Base-by-base conservation (phyloP, 2,888 invertebrate genomes). In the Temnothorax unifasciatus region DNA sequence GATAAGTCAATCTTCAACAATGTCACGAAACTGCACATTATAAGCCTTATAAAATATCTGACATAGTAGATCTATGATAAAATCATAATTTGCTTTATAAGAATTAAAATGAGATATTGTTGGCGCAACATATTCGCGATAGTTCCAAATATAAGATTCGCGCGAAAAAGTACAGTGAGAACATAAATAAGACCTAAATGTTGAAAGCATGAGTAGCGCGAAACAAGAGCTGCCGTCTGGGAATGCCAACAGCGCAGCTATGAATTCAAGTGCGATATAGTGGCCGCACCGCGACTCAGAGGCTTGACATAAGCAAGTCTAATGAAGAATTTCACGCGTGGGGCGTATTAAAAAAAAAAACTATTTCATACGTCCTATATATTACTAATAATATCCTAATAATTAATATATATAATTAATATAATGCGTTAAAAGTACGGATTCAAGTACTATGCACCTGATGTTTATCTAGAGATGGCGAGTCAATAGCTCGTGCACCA, bases 211-310 rank as follows among this genome's bases (percentile, higher is more conserved):
- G 90, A 90, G 86, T 86, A 87, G 91, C 84, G 88, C 86, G 89
- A 90, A 90, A 92, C 90, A 90, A 89, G 90, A 90, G 85, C 85
- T 84, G 82, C 83, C 91, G 92, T 93, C 93, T 93, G 93, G 89
- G 93, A 93, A 93, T 93, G 92, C 92, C 91, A 92, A 91, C 89
- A 91, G 89, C 89, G 89, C 84, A 83, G 90, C 92, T 92, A 91
- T 90, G 93, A 92, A 92, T 92, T 91, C 89, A 87, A 93, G 92
- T 90, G 91, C 83, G 91, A 90, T 90, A 92, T 91, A 88, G 83
- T 52, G 82, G 52, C 44, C 41, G 71, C 61, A 68, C 15, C 25
- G 66, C 57, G 47, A 63, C 68, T 87, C 87, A 71, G 79, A 82
- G 82, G 79, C 76, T 54, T 29, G 25, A 59, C 41, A 77, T 68